phyloP scores from a whole-genome alignment of 2,113 vertebrate genomes.

The Picathartes gymnocephalus region DNA sequence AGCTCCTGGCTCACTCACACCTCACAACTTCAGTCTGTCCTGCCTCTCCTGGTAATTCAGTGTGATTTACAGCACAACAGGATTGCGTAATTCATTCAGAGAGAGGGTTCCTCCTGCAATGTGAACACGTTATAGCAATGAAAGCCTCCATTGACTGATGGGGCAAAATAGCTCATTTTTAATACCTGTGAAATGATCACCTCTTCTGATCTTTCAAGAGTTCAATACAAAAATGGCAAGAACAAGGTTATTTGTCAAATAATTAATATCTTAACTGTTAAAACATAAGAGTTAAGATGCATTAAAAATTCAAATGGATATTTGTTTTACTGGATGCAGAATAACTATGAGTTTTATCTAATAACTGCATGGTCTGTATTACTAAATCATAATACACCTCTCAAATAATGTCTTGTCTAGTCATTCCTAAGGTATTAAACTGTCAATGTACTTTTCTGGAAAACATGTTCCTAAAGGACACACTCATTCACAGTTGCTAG shows the following conservation, averaged over 20 bases:
- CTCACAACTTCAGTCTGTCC: not conserved
- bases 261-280: not conserved
- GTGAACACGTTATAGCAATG: not conserved
- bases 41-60: fast-evolving
- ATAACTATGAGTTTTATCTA: not conserved
- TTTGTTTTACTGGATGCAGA: not conserved
- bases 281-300: not conserved
- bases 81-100: not conserved
- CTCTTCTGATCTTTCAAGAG: not conserved
- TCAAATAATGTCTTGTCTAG: not conserved
- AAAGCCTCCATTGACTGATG: fast-evolving
- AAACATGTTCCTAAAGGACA: not conserved
- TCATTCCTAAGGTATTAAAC: not conserved
- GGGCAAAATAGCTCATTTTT: not conserved
- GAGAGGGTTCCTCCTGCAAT: not conserved
- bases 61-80: fast-evolving
- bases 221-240: not conserved
- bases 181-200: not conserved
- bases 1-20: not conserved
- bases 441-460: not conserved
- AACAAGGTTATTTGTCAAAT: not conserved
- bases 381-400: not conserved
- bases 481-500: not conserved
- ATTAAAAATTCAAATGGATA: not conserved
- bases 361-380: not conserved